Percentiles rank a stretch among this genome's conserved stretches.
Conservation (phyloP, 2,888 invertebrate species). For the Chymomyza caudatula region DNA sequence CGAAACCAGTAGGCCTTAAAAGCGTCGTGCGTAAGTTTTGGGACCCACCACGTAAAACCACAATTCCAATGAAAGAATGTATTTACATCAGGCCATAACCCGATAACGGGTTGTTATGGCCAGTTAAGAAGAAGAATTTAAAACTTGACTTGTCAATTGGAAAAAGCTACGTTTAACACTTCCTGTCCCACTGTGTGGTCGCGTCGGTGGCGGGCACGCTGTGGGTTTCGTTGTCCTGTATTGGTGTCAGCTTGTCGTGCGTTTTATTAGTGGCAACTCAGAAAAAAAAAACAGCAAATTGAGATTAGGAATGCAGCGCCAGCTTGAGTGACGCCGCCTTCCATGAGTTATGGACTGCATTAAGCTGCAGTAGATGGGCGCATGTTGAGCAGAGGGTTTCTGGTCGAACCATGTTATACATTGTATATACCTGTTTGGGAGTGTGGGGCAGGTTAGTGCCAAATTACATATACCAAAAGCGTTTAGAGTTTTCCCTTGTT, state of each 20-base stretch:
- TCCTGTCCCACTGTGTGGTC: conserved; percentile 25
- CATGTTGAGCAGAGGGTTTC: not conserved
- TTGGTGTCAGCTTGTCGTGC: conserved; percentile 43
- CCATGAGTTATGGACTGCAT: conserved; percentile 73
- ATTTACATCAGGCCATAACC: no score
- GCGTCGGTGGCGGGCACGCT: conserved; percentile 34
- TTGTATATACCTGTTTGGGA: not conserved
- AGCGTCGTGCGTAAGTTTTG: no score
- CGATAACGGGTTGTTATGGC: no score
- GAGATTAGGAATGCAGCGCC: conserved; percentile 53
- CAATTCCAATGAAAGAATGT: no score
- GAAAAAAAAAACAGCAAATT: conserved; percentile 44
- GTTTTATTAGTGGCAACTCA: conserved; percentile 64
- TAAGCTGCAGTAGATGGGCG: conserved; percentile 46
- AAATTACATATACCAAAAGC: not conserved
- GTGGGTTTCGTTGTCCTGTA: conserved; percentile 1
- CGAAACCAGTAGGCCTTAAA: no score
- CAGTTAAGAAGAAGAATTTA: no score
- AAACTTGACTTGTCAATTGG: no score
- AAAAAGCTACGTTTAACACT: not conserved
- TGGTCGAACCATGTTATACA: not conserved
- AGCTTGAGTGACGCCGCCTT: conserved; percentile 37
- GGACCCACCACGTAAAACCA: no score
- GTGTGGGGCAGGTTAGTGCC: not conserved
- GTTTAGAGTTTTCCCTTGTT: not conserved